These are phyloP conservation scores for Ammodytes marinus DNA, from an alignment of 2,113 vertebrate genomes.

Conservation along the genomic window DNA sequence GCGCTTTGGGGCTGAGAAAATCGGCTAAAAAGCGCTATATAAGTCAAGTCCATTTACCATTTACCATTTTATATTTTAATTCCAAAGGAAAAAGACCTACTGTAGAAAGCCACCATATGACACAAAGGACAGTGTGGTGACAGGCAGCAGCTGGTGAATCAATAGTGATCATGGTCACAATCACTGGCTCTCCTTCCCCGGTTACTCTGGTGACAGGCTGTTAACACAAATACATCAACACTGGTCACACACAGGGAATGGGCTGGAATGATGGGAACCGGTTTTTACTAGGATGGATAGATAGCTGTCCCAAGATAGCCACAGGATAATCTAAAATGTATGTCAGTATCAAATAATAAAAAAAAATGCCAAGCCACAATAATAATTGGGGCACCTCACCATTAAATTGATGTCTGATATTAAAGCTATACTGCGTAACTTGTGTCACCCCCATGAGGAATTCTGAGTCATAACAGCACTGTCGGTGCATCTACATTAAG, in stretches of 20 bases:
- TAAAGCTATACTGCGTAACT: no score
- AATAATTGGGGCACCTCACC: not conserved
- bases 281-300: not conserved
- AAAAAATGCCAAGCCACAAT: not conserved
- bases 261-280: constrained; percentile 23
- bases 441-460: no score
- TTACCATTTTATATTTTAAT: not conserved
- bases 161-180: constrained; percentile 59
- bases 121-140: constrained; percentile 59
- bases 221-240: constrained; percentile 65
- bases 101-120: constrained; percentile 33
- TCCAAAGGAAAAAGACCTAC: constrained; percentile 18
- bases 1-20: no score
- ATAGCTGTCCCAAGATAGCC: no score
- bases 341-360: not conserved
- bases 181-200: constrained; percentile 48
- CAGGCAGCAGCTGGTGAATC: constrained; percentile 62
- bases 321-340: not conserved
- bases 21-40: no score
- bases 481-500: no score
- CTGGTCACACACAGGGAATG: constrained; percentile 15
- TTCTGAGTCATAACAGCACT: no score
- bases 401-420: not conserved
- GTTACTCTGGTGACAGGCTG: constrained; percentile 58
- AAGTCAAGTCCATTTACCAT: no score